Evolutionary conservation across 2,113 vertebrate genomes (phyloP).

Genomic region (Recurvirostra avosetta): DNA sequence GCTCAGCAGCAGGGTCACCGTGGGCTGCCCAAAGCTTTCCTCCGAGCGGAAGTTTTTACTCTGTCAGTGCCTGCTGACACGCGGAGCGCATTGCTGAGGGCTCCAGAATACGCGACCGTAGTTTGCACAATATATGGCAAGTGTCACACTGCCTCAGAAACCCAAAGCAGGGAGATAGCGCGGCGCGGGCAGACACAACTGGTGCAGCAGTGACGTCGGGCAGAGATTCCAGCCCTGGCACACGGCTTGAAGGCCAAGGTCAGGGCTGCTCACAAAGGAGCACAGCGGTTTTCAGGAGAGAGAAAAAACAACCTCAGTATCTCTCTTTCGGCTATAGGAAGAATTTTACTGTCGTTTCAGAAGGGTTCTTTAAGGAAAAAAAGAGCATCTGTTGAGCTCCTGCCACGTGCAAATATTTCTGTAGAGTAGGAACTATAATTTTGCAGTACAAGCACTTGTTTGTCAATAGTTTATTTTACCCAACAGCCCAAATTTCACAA

Average conservation of each 20-base stretch:
- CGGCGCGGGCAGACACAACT: slow-evolving; percentile 30
- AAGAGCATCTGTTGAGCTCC: background rate
- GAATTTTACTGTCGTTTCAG: background rate
- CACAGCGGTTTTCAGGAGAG: background rate
- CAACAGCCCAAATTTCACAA: background rate
- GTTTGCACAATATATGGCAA: background rate
- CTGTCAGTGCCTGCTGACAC: background rate
- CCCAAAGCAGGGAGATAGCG: slow-evolving; percentile 22
- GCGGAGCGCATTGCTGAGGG: rapidly evolving
- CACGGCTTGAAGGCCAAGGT: slow-evolving; percentile 38
- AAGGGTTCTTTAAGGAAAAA: background rate
- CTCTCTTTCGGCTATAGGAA: background rate
- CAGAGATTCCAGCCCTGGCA: background rate
- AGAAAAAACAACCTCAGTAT: background rate
- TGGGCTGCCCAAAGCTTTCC: rapidly evolving
- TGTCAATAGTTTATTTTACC: background rate
- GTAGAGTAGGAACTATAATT: background rate
- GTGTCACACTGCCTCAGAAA: background rate
- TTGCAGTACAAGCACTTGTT: background rate
- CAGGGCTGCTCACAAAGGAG: background rate
- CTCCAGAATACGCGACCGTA: rapidly evolving
- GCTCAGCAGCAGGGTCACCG: rapidly evolving
- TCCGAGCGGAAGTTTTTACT: rapidly evolving
- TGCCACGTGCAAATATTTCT: background rate
- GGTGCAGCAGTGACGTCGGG: background rate